Evolutionary conservation across 2,888 invertebrate species (phyloP).

Genomic region (Dolichopus griseipennis): DNA sequence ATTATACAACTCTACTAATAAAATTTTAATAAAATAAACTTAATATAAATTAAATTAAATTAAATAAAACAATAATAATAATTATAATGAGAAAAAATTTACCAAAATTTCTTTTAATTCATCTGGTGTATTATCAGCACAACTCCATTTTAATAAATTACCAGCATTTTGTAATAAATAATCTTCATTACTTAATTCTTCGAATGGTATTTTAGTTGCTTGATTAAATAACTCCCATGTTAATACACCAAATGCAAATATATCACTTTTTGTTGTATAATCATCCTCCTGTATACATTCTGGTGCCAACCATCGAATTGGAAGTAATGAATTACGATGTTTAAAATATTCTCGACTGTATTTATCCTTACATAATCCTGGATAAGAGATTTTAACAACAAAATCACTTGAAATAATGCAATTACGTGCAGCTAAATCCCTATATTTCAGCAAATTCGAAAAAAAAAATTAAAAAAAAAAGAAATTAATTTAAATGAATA

Average conservation of each 20-base stretch:
- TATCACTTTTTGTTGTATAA: slow-evolving; percentile 86
- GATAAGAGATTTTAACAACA: slow-evolving; percentile 69
- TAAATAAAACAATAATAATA: no score
- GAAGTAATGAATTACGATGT: slow-evolving; percentile 73
- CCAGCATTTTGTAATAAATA: slow-evolving; percentile 36
- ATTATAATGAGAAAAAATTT: slow-evolving; percentile 21
- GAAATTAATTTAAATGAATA: slow-evolving; percentile 13
- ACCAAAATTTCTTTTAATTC: slow-evolving; percentile 52
- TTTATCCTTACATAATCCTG: slow-evolving; percentile 72
- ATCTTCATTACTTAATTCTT: slow-evolving; percentile 40
- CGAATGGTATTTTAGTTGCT: slow-evolving; percentile 66
- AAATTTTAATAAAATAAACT: no score
- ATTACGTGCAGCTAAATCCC: slow-evolving; percentile 85
- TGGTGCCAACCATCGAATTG: slow-evolving; percentile 81
- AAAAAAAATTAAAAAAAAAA: slow-evolving; percentile 13
- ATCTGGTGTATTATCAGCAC: slow-evolving; percentile 55
- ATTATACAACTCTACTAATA: no score
- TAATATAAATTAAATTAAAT: no score
- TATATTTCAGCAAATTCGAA: slow-evolving; percentile 45
- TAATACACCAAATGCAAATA: slow-evolving; percentile 82
- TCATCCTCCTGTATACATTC: slow-evolving; percentile 87
- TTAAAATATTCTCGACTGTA: slow-evolving; percentile 86
- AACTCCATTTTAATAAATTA: slow-evolving; percentile 58
- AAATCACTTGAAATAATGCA: slow-evolving; percentile 77
- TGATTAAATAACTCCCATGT: slow-evolving; percentile 83